phyloP scores from a whole-genome alignment of 2,797 vertebrate species.

The Pseudomugil gertrudae region DNA sequence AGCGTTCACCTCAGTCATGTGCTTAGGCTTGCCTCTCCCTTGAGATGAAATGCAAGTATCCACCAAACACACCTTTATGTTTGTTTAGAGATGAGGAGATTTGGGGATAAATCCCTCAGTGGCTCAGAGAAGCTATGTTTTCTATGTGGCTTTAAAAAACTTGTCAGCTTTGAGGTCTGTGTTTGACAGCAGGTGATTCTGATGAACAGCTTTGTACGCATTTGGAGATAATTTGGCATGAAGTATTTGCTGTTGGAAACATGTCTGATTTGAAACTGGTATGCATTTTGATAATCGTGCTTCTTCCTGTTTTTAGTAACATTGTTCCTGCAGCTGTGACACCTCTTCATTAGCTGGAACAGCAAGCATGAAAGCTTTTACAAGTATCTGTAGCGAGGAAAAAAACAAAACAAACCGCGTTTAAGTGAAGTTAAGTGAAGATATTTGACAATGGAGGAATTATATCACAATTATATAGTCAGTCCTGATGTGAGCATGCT shows the following conservation, averaged over 20 bases:
- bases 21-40: constrained; percentile 77
- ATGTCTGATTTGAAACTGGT: neutral
- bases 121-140: constrained; percentile 44
- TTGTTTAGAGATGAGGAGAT: constrained; percentile 83
- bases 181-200: constrained; percentile 38
- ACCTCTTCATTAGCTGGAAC: neutral
- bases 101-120: constrained; percentile 76
- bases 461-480: neutral
- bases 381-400: neutral
- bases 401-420: neutral
- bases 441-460: neutral
- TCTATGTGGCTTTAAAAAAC: constrained; percentile 22
- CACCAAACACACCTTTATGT: constrained; percentile 79
- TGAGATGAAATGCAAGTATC: constrained; percentile 73
- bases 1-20: constrained; percentile 66
- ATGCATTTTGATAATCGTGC: neutral
- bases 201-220: constrained; percentile 33
- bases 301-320: neutral
- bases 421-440: neutral
- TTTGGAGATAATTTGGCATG: neutral
- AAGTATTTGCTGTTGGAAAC: constrained; percentile 2
- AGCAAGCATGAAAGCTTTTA: neutral
- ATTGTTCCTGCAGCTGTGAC: constrained; percentile 5
- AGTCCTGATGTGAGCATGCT: neutral
- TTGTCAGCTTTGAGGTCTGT: constrained; percentile 47